These are phyloP conservation scores for Netelia melanura DNA, from an alignment of 2,888 invertebrate genomes.

Conservation along the genomic window DNA sequence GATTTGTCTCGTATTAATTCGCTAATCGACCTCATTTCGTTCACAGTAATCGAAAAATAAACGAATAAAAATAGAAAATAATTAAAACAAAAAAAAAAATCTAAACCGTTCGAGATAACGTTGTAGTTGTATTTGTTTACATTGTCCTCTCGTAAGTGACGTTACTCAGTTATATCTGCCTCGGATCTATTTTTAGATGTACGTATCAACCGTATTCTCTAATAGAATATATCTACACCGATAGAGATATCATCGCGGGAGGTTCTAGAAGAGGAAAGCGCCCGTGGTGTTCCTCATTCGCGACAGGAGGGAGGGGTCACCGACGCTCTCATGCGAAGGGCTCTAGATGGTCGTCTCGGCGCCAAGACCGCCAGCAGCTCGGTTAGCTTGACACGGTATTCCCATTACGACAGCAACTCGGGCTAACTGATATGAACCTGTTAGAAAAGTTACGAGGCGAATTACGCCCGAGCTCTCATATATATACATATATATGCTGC, in stretches of 20 bases:
- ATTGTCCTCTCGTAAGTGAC: background rate
- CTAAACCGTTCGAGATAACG: too few relatives aligned
- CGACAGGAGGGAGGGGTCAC: constrained; percentile 13
- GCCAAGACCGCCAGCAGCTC: constrained; percentile 57
- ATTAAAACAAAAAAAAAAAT: too few relatives aligned
- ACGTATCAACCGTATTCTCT: background rate
- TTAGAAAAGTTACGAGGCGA: constrained; percentile 60
- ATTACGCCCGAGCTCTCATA: constrained; percentile 48
- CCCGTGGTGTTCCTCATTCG: constrained; percentile 31
- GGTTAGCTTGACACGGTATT: constrained; percentile 64
- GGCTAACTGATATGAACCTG: constrained; percentile 60
- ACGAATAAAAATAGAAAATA: too few relatives aligned
- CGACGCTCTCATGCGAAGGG: constrained; percentile 26
- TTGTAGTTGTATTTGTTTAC: too few relatives aligned
- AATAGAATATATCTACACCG: constrained; percentile 1
- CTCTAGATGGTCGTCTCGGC: constrained; percentile 37
- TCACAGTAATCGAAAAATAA: background rate
- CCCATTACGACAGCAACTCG: constrained; percentile 63
- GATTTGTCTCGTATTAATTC: background rate
- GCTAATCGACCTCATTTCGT: background rate
- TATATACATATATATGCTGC: background rate
- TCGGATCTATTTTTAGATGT: constrained; percentile 11
- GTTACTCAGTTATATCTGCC: background rate
- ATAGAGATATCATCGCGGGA: constrained; percentile 11
- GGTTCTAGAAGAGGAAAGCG: background rate